Evolutionary conservation across 2,888 invertebrate genomes (phyloP).

Genomic region (Pomacea canaliculata): DNA sequence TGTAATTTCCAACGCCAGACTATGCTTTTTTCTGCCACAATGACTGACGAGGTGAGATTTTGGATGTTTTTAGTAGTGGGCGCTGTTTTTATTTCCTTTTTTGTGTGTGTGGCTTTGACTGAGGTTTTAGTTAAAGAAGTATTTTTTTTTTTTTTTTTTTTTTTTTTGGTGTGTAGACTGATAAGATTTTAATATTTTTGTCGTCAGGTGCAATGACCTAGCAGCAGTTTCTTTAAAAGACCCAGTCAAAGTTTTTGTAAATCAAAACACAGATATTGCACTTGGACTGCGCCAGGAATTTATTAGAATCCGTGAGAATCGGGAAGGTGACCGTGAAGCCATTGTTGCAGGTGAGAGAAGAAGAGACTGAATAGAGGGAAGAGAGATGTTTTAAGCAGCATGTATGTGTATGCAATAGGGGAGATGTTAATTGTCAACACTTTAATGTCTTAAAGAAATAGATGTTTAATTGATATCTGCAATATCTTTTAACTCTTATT

Average conservation of each 20-base stretch:
- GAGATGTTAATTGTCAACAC: no score
- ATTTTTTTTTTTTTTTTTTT: no score
- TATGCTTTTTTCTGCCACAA: constrained; percentile 97
- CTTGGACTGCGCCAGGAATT: constrained; percentile 97
- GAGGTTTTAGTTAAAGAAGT: no score
- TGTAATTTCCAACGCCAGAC: constrained; percentile 94
- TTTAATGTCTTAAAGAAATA: no score
- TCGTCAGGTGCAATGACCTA: constrained; percentile 80
- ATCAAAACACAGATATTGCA: constrained; percentile 95
- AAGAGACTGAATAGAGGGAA: background rate
- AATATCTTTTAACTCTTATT: no score
- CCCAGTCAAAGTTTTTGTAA: constrained; percentile 94
- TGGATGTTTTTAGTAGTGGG: no score
- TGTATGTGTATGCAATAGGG: background rate
- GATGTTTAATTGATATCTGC: no score
- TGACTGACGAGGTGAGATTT: constrained; percentile 90
- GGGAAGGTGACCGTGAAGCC: constrained; percentile 91
- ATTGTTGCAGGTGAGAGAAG: constrained; percentile 72
- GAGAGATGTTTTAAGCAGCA: background rate
- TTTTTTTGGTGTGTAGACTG: no score
- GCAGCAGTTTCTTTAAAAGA: constrained; percentile 92
- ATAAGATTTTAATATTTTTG: background rate
- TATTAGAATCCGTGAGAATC: constrained; percentile 85
- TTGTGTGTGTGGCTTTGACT: no score
- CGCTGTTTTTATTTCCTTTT: no score